Evolutionary conservation across 2,888 invertebrate genomes (phyloP), one percentile per base, ranked within the genome.

Genomic region (Drosophila percnosoma): DNA sequence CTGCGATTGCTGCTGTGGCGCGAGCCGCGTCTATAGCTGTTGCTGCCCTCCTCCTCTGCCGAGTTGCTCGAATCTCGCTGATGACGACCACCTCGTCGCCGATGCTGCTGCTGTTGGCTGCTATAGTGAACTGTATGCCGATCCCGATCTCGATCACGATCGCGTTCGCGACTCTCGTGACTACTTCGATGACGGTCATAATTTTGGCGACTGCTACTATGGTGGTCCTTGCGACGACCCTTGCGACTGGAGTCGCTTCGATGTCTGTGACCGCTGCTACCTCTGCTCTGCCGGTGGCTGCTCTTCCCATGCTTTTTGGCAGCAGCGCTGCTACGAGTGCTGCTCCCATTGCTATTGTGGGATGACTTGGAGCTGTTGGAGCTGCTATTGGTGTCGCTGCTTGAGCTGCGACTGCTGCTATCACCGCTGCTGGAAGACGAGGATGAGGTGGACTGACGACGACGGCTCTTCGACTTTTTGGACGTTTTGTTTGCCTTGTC

Each of bases 31-130:
- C 78, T 71, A 54, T 86, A 74, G 10, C 73, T 54, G 29, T 34
- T 53, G 51, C 68, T 64, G 45, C 49, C 71, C 48, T 82, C 83
- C 6, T 87, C 87, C 31, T 85, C 90, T 38, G 80, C 81, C 0
- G 91, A 91, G 61, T 89, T 82, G 52, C 87, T 91, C 0, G 91
- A 92, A 49, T 87, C 83, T 15, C 83, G 73, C 1, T 52, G 58
- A 24, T 55, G 60, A 45, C 81, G 74, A 8, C 74, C 78, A 10
- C 73, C 81, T 49, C 72, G 75, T 4, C 63, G 66, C 6, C 67
- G 71, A 4, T 66, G 60, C 36, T 71, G 72, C 34, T 72, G 73
- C 36, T 38, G 54, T 34, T 72, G 67, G 33, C 57, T 67, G 64
- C 62, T 68, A 52, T 87, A 66, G 33, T 53, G 60, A 45, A 8